phyloP scores from a whole-genome alignment of 2,797 vertebrate genomes.

The Aplochiton taeniatus region DNA sequence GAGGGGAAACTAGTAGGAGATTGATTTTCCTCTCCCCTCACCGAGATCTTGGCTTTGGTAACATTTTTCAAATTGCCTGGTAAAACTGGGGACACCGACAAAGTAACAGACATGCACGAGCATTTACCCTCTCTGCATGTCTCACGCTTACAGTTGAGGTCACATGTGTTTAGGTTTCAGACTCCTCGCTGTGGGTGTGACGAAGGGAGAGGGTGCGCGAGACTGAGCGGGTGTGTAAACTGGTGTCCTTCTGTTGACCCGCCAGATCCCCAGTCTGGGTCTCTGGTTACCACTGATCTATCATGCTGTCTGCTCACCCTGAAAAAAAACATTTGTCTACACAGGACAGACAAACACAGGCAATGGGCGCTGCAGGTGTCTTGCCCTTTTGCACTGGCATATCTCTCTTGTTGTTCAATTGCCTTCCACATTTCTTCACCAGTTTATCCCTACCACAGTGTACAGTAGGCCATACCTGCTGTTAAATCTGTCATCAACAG shows the following conservation, averaged over 20 bases:
- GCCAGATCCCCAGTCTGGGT: conserved; percentile 58
- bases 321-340: conserved; percentile 63
- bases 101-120: no score
- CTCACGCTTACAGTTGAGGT: no score
- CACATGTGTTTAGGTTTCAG: not conserved
- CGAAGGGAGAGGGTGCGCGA: conserved; percentile 46
- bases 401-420: conserved; percentile 25
- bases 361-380: conserved; percentile 58
- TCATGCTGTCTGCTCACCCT: conserved; percentile 62
- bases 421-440: conserved; percentile 5
- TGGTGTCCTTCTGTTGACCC: conserved; percentile 70
- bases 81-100: no score
- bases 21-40: conserved; percentile 13
- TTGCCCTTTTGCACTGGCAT: conserved; percentile 5
- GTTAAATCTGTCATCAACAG: no score
- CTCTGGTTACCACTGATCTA: conserved; percentile 62
- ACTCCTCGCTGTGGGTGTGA: conserved; percentile 20
- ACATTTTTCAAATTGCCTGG: conserved; percentile 2
- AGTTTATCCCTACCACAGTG: no score
- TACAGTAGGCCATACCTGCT: no score
- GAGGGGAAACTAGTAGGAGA: conserved; percentile 21
- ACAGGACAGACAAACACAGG: conserved; percentile 40
- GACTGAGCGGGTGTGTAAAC: conserved; percentile 57
- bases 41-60: not conserved
- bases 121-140: not conserved